Conservation (phyloP, 2,113 vertebrate species). For the Struthidea cinerea region DNA sequence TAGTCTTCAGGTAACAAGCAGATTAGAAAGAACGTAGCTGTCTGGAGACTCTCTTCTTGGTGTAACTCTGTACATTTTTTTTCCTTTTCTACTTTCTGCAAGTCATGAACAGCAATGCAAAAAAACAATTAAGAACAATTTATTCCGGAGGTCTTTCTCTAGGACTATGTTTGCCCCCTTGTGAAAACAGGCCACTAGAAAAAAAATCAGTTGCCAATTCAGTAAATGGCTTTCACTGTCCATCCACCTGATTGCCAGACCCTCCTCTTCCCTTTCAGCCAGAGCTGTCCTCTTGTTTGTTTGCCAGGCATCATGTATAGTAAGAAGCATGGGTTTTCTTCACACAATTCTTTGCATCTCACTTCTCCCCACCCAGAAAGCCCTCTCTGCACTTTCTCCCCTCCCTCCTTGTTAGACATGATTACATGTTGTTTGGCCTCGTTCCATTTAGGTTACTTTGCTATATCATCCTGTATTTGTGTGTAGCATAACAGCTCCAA, state of each 20-base stretch:
- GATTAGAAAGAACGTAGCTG: not conserved
- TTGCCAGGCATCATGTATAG: not conserved
- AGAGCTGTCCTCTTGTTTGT: not conserved
- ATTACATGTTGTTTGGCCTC: constrained; percentile 50
- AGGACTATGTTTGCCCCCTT: not conserved
- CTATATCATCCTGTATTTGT: constrained; percentile 21
- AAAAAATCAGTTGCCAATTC: not conserved
- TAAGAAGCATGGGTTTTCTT: not conserved
- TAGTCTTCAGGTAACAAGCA: not conserved
- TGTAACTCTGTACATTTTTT: not conserved
- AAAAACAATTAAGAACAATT: not conserved
- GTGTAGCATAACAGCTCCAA: not conserved
- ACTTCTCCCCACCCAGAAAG: not conserved
- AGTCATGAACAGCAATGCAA: not conserved
- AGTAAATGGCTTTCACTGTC: not conserved
- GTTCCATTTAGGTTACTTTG: constrained; percentile 47
- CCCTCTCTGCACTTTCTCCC: not conserved
- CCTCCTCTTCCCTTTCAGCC: not conserved
- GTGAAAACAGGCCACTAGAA: not conserved
- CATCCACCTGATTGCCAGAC: not conserved
- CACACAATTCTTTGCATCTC: not conserved
- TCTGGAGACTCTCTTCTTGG: not conserved
- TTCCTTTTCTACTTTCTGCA: not conserved
- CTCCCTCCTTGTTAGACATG: constrained; percentile 23
- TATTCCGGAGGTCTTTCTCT: not conserved